These are phyloP conservation scores for Cavia porcellus DNA, from an alignment of 2,113 vertebrate species.

Conservation along the genomic window DNA sequence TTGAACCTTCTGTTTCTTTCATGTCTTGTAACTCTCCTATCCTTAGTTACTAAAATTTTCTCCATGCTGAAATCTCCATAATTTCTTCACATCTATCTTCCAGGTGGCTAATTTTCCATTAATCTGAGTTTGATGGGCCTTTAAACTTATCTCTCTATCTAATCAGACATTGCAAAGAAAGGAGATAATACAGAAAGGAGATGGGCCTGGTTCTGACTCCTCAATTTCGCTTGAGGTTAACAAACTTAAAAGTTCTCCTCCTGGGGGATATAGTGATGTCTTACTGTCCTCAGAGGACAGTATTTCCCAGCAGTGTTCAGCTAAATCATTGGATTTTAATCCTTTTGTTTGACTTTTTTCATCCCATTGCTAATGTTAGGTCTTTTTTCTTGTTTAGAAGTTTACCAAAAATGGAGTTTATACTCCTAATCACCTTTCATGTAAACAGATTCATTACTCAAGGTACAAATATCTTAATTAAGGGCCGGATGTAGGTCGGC, in stretches of 20 bases:
- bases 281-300: neutral
- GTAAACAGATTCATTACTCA: conserved; percentile 12
- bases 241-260: neutral
- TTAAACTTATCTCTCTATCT: neutral
- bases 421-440: neutral
- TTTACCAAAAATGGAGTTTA: conserved; percentile 10
- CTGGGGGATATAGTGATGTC: neutral
- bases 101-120: neutral
- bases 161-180: neutral
- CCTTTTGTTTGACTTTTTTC: conserved; percentile 1
- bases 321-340: neutral
- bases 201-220: neutral
- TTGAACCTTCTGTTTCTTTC: neutral
- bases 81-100: conserved; percentile 32
- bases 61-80: neutral
- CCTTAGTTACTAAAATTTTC: conserved; percentile 3
- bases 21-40: neutral
- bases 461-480: conserved; percentile 15
- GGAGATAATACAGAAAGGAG: neutral
- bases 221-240: neutral
- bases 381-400: neutral
- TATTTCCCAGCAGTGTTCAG: neutral
- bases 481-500: neutral
- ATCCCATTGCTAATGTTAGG: neutral
- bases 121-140: neutral